Evolutionary conservation across 2,888 invertebrate species (phyloP), one percentile per base, ranked within the genome.

Genomic region (Drosophila rellima): DNA sequence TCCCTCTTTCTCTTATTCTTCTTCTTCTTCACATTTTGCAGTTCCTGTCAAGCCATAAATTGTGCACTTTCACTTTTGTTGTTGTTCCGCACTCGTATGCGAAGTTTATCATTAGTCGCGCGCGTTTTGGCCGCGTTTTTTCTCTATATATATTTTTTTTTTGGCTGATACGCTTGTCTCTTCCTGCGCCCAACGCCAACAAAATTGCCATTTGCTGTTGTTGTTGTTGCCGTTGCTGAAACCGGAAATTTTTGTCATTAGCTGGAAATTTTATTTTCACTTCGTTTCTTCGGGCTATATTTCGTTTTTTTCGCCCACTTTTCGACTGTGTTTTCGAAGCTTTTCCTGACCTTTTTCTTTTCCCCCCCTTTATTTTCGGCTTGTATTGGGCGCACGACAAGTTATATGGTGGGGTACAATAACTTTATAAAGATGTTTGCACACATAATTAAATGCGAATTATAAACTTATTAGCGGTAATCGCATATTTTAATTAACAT

Each of bases 161-260:
- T 66, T 51, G 31, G n/a, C 69, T 52, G 59, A 47, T 61, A 57
- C 59, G 51, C 44, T 57, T 47, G 76, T 54, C 59, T 69, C 59
- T 77, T 70, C 68, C 80, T 76, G 73, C 50, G 61, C 69, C 62
- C 62, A 62, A 61, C 44, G 55, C 42, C 68, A 72, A 55, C 72
- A 52, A 69, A 54, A 70, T 76, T 69, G 76, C 60, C 73, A 76
- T 52, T 73, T 75, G 64, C 37, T 57, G 57, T 37, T 63, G 63
- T 56, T 64, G 74, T 65, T 66, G 65, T 45, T 61, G 66, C 52
- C 61, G 57, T 51, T 44, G 64, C 57, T 69, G 63, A 79, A 83
- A 80, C 85, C 85, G 85, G 85, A 85, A 82, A 88, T 85, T 82
- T 82, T 82, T 78, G 81, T 88, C 86, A 86, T 86, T 86, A 88